Conservation (phyloP, 2,113 vertebrate species). For the Pachypanchax playfairii region DNA sequence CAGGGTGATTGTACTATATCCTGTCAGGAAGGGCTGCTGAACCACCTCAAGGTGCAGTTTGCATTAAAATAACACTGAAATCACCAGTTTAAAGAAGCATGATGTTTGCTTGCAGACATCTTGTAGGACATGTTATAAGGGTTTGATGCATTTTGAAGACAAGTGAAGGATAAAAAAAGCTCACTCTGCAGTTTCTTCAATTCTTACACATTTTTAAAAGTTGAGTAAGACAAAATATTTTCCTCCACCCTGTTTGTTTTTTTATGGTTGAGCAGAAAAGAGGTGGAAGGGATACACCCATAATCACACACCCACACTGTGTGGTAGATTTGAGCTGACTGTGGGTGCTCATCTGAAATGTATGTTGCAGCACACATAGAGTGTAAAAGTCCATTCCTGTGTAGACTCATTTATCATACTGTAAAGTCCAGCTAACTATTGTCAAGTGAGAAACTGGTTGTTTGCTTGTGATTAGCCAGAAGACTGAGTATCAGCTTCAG, state of each 20-base stretch:
- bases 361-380: neutral
- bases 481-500: slow-evolving; percentile 9
- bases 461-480: slow-evolving; percentile 6
- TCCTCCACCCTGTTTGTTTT: slow-evolving; percentile 4
- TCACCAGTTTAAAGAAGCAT: neutral
- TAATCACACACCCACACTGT: slow-evolving; percentile 17
- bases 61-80: slow-evolving; percentile 15
- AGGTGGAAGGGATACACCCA: slow-evolving; percentile 14
- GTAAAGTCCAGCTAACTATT: neutral
- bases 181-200: neutral
- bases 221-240: neutral
- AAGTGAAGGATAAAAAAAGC: neutral
- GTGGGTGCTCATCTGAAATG: neutral
- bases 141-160: neutral
- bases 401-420: slow-evolving; percentile 16
- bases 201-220: neutral
- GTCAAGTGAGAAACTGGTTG: slow-evolving; percentile 18
- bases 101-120: neutral
- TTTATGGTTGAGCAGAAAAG: slow-evolving; percentile 11
- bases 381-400: slow-evolving; percentile 36
- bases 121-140: neutral
- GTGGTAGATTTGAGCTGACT: slow-evolving; percentile 8
- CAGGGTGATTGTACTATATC: slow-evolving; percentile 35
- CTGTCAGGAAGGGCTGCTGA: slow-evolving; percentile 57
- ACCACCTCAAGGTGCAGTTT: slow-evolving; percentile 7